Evolutionary conservation across 2,888 invertebrate genomes (phyloP), one percentile per base, ranked within the genome.

Genomic region (Phanerotoma sp.): DNA sequence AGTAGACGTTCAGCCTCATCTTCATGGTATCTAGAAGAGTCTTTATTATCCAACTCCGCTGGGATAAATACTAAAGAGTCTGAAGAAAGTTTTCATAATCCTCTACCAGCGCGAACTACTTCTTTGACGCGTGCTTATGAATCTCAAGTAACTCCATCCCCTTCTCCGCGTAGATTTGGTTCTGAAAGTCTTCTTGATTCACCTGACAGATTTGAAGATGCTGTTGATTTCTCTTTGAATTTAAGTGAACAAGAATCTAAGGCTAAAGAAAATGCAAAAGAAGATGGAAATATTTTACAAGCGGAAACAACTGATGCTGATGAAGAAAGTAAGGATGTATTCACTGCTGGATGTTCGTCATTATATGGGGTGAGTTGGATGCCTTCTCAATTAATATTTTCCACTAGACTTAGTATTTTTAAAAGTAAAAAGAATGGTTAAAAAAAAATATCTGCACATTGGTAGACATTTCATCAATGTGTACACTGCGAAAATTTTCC

Each of bases 21-120:
- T 57, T 37, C 66, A 58, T 41, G 63, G 63, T 38, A 47, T 28
- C 13, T 33, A 38, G 57, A 50, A 13, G 48, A 33, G 58, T 48
- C 9, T 55, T 57, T n/a, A 41, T 37, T 16, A 20, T 51, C n/a
- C 62, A 60, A 33, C 56, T 22, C 11, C 42, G 30, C 30, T 35
- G 33, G 32, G 6, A 40, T 10, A 16, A 28, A 32, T 30, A 11
- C 41, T 5, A 35, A 46, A 38, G 38, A 54, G 5, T n/a, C 28
- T n/a, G 20, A 44, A 42, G 54, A 48, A 41, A 20, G 37, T 42
- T 30, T 18, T 21, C 42, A 55, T 28, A 40, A 51, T 32, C 18
- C 45, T 46, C 18, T 50, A 46, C 50, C 50, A 30, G 22, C 40
- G n/a, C 44, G 55, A 40, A 46, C 55, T 13, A 55, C 55, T 13